These are phyloP conservation scores for Enoplolaimus lenunculus DNA, from an alignment of 2,888 invertebrate genomes.

Conservation along the genomic window DNA sequence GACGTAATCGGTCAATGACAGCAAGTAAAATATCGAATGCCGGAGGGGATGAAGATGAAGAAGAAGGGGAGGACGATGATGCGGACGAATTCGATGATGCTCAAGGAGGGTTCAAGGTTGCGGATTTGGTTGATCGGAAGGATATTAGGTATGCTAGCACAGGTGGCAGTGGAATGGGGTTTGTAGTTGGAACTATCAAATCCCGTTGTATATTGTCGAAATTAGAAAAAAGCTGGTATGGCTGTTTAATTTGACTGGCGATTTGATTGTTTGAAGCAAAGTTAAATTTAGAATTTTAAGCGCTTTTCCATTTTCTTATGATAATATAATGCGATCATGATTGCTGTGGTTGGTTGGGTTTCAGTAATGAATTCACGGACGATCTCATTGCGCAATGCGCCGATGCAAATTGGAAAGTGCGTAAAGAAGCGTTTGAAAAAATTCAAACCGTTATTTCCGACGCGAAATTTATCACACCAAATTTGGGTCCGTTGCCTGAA, in stretches of 20 bases:
- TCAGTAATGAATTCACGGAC: not conserved
- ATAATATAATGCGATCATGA: too few species aligned
- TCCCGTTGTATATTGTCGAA: too few species aligned
- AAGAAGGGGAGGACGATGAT: conserved; percentile 10
- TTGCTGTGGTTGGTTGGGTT: too few species aligned
- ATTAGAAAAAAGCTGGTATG: too few species aligned
- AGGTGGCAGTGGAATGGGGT: too few species aligned
- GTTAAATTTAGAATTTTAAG: too few species aligned
- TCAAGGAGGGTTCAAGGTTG: not conserved
- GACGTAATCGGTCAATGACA: too few species aligned
- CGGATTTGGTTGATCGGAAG: conserved; percentile 12
- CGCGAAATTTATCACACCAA: conserved; percentile 64
- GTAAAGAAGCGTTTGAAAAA: conserved; percentile 61
- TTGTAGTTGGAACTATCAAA: too few species aligned
- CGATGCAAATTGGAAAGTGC: conserved; percentile 82
- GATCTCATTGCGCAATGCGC: conserved; percentile 55
- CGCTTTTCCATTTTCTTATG: too few species aligned
- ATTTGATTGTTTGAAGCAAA: too few species aligned
- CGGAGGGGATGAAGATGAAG: not conserved
- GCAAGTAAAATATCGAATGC: not conserved
- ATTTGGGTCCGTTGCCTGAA: conserved; percentile 67
- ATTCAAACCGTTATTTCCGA: conserved; percentile 57
- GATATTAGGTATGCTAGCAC: conserved; percentile 2
- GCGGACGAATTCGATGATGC: not conserved
- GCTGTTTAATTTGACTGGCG: too few species aligned